Conservation (phyloP, 2,888 invertebrate species). For the Flabesymbios commensalis region DNA sequence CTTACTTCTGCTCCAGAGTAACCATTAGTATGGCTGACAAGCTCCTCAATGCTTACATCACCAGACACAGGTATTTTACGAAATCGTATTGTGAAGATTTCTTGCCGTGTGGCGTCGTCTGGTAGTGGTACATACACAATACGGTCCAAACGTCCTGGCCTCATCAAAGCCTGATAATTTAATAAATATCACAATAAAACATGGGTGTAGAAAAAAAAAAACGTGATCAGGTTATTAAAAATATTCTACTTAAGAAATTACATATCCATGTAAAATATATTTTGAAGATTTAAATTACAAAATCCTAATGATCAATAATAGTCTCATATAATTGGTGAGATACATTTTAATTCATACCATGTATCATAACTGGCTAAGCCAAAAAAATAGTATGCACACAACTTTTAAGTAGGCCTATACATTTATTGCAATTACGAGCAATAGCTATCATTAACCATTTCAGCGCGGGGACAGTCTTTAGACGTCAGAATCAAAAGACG, state of each 20-base stretch:
- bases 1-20: conserved; percentile 88
- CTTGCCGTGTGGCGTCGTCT: conserved; percentile 75
- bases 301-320: too few relatives aligned
- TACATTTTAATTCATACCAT: too few relatives aligned
- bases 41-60: conserved; percentile 68
- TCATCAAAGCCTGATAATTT: conserved; percentile 79
- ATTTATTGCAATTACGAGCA: too few relatives aligned
- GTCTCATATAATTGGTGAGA: too few relatives aligned
- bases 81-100: conserved; percentile 81
- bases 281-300: background rate
- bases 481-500: too few relatives aligned
- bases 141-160: conserved; percentile 89
- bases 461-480: too few relatives aligned
- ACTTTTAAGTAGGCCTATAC: too few relatives aligned
- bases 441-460: too few relatives aligned
- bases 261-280: background rate
- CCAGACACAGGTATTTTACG: conserved; percentile 72
- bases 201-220: too few relatives aligned
- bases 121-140: conserved; percentile 93
- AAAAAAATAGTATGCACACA: too few relatives aligned
- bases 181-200: conserved; percentile 19
- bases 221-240: background rate
- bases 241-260: background rate
- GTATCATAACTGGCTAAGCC: too few relatives aligned
- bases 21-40: conserved; percentile 74